Evolutionary conservation across 2,113 vertebrate genomes (phyloP), one percentile per base, ranked within the genome.

Genomic region (Suricata suricatta): DNA sequence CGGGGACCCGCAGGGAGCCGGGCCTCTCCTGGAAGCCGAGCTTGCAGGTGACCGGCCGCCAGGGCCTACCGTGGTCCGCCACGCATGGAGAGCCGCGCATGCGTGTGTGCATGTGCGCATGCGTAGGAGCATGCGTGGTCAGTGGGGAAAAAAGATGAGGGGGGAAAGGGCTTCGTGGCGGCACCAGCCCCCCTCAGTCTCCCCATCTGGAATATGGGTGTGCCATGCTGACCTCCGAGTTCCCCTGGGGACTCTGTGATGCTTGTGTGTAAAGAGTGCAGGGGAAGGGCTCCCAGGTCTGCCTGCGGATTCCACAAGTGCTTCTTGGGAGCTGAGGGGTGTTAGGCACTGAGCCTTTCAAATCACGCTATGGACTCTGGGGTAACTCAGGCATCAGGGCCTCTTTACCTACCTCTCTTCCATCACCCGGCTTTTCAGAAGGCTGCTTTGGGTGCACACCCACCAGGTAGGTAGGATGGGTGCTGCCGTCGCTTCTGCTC

Each of bases 401-500:
- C 47, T 52, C 27, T 54, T 60, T 5, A 9, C 16, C 38, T 13
- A 9, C 23, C 21, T 41, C 44, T n/a, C 15, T 50, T 8, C 74
- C 31, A 57, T 57, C 33, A 8, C 23, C 0, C 23, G 3, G 50
- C 0, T 13, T 69, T 33, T 76, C 1, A 6, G 76, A 47, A 27
- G 11, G 12, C 41, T 66, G 64, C 44, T 17, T 21, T 2, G 17
- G 7, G 6, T 3, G 72, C 68, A 14, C 27, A 2, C 27, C 1
- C 4, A 12, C 47, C 12, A 1, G 72, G 64, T 16, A 5, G 35
- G 52, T 52, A n/a, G 88, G 41, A 81, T 2, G 11, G 2, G 10
- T 0, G 0, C 17, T 7, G 19, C 52, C 17, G 0, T 27, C 27
- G 0, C 15, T 16, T 38, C 31, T 54, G 86, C 6, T 54, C 17